Evolutionary conservation across 2,888 invertebrate species (phyloP).

Genomic region (Nowickia ferox): DNA sequence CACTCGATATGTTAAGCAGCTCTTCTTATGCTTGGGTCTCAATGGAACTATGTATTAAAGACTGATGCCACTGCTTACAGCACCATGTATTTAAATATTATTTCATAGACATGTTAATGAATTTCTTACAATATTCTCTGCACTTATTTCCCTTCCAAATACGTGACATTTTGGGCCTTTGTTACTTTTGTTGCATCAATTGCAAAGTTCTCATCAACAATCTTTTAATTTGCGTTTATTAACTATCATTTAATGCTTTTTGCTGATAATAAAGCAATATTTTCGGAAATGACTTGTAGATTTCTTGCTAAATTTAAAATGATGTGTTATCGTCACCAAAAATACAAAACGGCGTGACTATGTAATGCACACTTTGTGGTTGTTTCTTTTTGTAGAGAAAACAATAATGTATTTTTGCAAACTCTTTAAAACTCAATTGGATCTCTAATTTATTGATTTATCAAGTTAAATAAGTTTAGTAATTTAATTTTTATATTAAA

Average conservation of each 20-base stretch:
- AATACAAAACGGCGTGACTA: too few species aligned
- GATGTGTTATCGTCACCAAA: too few species aligned
- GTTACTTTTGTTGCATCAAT: conserved; percentile 17
- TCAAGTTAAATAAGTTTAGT: too few species aligned
- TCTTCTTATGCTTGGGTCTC: conserved; percentile 72
- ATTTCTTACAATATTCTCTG: conserved; percentile 39
- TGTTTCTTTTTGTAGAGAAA: too few species aligned
- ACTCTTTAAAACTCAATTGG: too few species aligned
- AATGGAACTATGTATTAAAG: conserved; percentile 76
- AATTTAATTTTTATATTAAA: too few species aligned
- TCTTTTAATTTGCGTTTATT: conserved; percentile 16
- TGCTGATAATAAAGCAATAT: not conserved
- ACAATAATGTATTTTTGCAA: too few species aligned
- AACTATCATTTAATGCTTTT: conserved; percentile 25
- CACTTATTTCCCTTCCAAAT: conserved; percentile 66
- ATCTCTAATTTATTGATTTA: too few species aligned
- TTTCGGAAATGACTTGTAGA: too few species aligned
- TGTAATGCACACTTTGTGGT: too few species aligned
- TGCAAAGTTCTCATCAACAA: conserved; percentile 41
- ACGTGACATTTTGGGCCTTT: conserved; percentile 79
- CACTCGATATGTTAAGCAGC: conserved; percentile 51
- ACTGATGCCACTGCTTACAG: conserved; percentile 76
- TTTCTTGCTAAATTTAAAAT: too few species aligned
- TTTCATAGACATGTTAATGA: conserved; percentile 66
- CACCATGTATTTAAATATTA: conserved; percentile 80